A percentile compares a stretch with the other conserved stretches of the same genome.
Evolutionary conservation across 2,888 invertebrate species (phyloP).

Genomic region (Crepidodera aurea): DNA sequence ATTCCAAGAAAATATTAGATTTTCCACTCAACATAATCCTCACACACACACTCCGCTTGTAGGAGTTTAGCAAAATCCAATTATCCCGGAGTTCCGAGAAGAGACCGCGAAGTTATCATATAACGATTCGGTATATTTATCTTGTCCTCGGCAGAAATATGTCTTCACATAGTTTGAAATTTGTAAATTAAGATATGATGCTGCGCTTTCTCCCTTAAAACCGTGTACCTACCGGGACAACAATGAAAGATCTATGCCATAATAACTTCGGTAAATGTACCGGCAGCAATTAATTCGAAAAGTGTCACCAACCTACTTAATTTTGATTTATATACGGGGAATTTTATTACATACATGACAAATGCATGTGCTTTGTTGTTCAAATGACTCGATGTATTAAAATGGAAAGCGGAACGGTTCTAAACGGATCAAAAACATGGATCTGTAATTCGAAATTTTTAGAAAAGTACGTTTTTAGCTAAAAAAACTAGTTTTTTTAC

Average conservation of each 20-base stretch:
- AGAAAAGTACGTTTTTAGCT: no score
- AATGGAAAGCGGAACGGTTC: no score
- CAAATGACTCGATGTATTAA: no score
- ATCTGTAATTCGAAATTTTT: no score
- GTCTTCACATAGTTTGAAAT: conserved; percentile 3
- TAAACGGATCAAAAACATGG: no score
- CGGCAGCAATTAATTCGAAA: not conserved
- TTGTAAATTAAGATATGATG: conserved; percentile 13
- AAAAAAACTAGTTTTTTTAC: no score
- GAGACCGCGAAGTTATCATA: conserved; percentile 13
- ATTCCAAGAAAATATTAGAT: conserved; percentile 8
- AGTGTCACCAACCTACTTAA: not conserved
- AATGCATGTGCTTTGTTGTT: no score
- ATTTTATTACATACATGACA: no score
- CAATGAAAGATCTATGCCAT: not conserved
- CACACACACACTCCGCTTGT: conserved; percentile 7
- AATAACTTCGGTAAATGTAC: not conserved
- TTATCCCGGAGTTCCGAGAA: conserved; percentile 15
- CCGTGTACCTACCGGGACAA: not conserved
- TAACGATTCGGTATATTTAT: conserved; percentile 16
- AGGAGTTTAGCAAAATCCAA: conserved; percentile 19
- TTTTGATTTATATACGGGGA: no score
- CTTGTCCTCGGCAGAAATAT: conserved; percentile 5
- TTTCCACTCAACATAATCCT: not conserved
- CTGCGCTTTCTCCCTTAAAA: not conserved